Evolutionary conservation across 2,797 vertebrate species (phyloP).

Genomic region (Sebastes miniatus): DNA sequence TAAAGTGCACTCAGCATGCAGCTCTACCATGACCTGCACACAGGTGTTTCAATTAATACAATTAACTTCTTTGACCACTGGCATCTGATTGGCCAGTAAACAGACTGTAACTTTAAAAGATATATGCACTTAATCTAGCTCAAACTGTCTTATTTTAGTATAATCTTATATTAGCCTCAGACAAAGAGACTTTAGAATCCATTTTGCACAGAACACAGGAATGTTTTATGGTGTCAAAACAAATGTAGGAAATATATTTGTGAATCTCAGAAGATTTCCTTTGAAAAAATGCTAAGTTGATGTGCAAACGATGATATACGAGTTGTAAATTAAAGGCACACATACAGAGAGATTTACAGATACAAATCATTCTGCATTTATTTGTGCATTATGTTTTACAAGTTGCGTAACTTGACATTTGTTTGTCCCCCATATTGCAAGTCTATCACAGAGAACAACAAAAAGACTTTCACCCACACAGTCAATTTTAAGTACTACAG

Average conservation of each 20-base stretch:
- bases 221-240: background rate
- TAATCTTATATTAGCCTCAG: background rate
- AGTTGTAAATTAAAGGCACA: no score
- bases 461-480: background rate
- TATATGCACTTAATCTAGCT: background rate
- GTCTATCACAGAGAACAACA: background rate
- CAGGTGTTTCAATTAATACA: conserved; percentile 27
- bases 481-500: background rate
- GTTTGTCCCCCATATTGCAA: background rate
- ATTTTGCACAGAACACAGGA: background rate
- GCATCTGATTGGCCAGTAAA: background rate
- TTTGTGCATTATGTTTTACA: no score
- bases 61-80: background rate
- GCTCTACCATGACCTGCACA: background rate
- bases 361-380: no score
- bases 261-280: no score
- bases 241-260: no score
- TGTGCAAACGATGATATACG: no score
- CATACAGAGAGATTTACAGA: no score
- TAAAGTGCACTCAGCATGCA: background rate
- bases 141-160: background rate
- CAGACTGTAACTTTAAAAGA: background rate
- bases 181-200: background rate
- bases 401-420: no score
- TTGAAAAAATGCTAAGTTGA: no score